Base-by-base conservation (phyloP, 1,140 invertebrate species). In the Drosophila tropicalis region DNA sequence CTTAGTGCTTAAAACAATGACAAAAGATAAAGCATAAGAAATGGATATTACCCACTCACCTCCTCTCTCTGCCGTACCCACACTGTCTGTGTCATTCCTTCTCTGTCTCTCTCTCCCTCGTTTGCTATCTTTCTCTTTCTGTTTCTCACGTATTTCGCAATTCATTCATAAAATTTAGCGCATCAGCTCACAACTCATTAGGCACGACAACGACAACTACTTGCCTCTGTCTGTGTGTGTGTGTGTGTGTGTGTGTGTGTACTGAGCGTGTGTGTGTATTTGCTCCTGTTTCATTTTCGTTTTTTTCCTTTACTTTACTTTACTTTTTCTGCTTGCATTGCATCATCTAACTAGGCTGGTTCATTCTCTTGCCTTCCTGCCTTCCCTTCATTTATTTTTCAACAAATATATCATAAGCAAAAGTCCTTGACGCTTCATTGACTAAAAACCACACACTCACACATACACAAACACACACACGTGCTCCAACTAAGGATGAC, bases 341-440 rank as follows among this genome's bases (percentile, higher is more conserved):
- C 83, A 87, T 87, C 83, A 87, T 87, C 83, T 74, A 72, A 76
- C 60, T 56, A 62, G 74, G 70, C 22, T 32, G 17, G 17, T 39
- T 41, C n/a, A 34, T 36, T 40, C 22, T 5, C 41, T 57, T 47
- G 22, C 10, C 56, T 62, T 64, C 9, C 66, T 60, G 36, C 64
- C 66, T 64, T 54, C 69, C 34, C 67, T 56, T 29, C 15, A 51
- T 64, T 22, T n/a, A 32, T 51, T 70, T n/a, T 47, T 34, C 58
- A 61, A 79, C 67, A 82, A 87, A 87, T 86, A 87, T 86, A 86
- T 86, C 83, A 87, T 86, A 74, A 83, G 84, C 79, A 80, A 81
- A 89, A 87, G 85, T 87, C 84, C 84, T 87, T 87, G 84, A 87
- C 84, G 84, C 84, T 87, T 89, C 84, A 87, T 87, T 87, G 84